Evolutionary conservation across 1,140 invertebrate species (phyloP), one percentile per base, ranked within the genome.

Genomic region (Drosophila navojoa): DNA sequence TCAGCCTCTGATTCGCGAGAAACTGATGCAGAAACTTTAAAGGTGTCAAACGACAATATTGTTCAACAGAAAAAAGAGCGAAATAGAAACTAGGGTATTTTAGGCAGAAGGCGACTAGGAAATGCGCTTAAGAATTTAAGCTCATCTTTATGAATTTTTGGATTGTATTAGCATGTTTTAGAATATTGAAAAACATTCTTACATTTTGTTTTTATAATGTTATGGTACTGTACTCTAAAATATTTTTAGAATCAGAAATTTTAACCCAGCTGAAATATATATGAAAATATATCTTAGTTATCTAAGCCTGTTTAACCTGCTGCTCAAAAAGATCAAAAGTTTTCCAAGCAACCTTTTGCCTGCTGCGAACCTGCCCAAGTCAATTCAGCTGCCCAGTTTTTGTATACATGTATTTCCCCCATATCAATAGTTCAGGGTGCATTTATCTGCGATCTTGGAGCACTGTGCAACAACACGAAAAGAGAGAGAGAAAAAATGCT

Each of bases 1-100:
- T 45, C n/a, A n/a, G 22, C 45, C 38, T 44, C 38, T 44, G 38
- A 58, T 73, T 45, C 44, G 44, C 59, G 35, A 72, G 53, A 58
- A 64, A 50, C 19, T 62, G 38, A 32, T 35, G 55, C 50, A 32
- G 32, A 47, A 53, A 66, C 53, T 40, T 16, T 59, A 57, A 66
- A 72, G 76, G 77, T 78, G 75, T 68, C 55, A 58, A 61, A 63
- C 76, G 69, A 74, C 61, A 79, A 79, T 74, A 74, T 63, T 50
- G 57, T 78, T 77, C 55, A 7, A n/a, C 15, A 13, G 11, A 50
- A 44, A 58, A 58, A 10, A 38, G 6, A 38, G 2, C 4, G 4
- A n/a, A 38, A 32, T 32, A 32, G 9, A 22, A 67, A 44, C 16
- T 11, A 55, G 57, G 13, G 25, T 22, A 45, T 11, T n/a, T 4